Base-by-base conservation (phyloP, 1,140 invertebrate species). In the Drosophila busckii region DNA sequence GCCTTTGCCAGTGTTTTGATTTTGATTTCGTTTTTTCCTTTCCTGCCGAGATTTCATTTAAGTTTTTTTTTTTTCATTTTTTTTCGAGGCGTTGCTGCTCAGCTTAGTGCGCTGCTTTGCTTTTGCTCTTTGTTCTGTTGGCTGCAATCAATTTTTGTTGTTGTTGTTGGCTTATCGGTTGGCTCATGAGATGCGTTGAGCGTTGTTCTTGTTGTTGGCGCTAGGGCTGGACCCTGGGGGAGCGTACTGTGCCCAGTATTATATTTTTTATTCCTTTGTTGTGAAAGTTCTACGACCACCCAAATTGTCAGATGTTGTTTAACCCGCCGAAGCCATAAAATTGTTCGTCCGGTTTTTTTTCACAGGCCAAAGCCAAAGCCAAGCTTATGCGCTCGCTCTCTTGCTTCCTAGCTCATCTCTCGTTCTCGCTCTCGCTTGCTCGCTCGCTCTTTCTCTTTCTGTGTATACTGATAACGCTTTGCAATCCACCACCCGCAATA, bases 111-210 rank as follows among this genome's bases (percentile, higher is more conserved):
- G 41, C 38, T 42, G 45, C n/a, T n/a, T n/a, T n/a, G n/a, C n/a
- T n/a, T n/a, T n/a, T n/a, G n/a, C 40, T 54, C 58, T 61, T 54
- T 54, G 58, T 61, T 61, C 58, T n/a, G n/a, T 54, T 45, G 40
- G 34, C 49, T 61, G 49, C 50, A 61, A 61, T 61, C 49, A 54
- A 35, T 41, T 40, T 42, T 32, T 40, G 34, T 16, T 46, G 16
- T 35, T 49, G n/a, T 35, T 35, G 38, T 10, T 25, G 20, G 23
- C 19, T 55, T 55, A 38, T 55, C 34, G 52, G 16, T 17, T 6
- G 17, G n/a, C 8, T 42, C 28, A 45, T 45, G 13, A 38, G 19
- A 2, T 13, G 5, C 16, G 34, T 10, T 20, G 19, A n/a, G 6
- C 9, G 9, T 16, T 40, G 53, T 8, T 17, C 28, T 7, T 31